Conservation (phyloP, 2,888 invertebrate species). For the Papilio elwesi region DNA sequence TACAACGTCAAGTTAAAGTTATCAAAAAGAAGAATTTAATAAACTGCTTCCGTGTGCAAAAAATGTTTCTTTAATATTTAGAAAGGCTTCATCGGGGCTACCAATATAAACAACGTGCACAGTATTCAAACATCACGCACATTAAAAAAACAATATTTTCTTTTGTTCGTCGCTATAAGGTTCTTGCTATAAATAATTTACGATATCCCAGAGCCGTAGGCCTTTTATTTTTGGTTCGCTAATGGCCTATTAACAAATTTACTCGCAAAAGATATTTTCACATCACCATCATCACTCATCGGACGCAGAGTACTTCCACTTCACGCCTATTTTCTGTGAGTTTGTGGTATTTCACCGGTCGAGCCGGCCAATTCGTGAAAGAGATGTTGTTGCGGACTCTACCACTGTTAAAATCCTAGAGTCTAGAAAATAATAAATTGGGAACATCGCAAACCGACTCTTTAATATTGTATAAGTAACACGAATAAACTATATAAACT, state of each 20-base stretch:
- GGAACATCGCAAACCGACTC: constrained; percentile 5
- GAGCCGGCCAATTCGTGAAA: too few species aligned
- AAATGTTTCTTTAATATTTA: not conserved
- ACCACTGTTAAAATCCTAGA: too few species aligned
- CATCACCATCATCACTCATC: too few species aligned
- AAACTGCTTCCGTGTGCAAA: not conserved
- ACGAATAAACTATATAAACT: not conserved
- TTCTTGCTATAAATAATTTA: constrained; percentile 4
- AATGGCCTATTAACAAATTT: constrained; percentile 37
- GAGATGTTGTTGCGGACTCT: too few species aligned
- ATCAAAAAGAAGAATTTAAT: not conserved
- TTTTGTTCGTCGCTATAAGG: not conserved
- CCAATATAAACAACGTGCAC: too few species aligned
- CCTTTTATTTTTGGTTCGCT: constrained; percentile 21
- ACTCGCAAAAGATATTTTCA: too few species aligned
- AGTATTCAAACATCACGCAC: too few species aligned
- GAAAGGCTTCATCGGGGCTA: not conserved
- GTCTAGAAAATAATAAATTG: constrained; percentile 30
- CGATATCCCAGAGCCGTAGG: constrained; percentile 5
- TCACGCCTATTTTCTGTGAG: too few species aligned
- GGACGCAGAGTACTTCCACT: too few species aligned
- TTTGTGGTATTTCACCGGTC: too few species aligned
- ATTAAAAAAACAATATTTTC: not conserved
- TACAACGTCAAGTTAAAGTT: not conserved
- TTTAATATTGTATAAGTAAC: constrained; percentile 30